Percentiles rank a stretch among this genome's conserved stretches.
These are phyloP conservation scores for Ips typographus DNA, from an alignment of 1,140 invertebrate species.

Conservation along the genomic window DNA sequence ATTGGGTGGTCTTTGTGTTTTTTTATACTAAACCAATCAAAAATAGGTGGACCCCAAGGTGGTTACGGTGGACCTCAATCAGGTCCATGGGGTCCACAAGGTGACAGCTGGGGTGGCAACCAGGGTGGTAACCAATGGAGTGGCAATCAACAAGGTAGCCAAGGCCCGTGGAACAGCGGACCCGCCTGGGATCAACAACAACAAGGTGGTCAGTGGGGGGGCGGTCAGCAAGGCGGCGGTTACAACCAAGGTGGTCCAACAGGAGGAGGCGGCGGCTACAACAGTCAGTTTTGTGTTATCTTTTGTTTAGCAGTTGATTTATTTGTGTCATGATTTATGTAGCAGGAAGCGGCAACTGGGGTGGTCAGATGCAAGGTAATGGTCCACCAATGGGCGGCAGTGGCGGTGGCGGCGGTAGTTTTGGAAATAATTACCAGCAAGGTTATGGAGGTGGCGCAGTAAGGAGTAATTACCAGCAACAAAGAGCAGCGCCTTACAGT, in stretches of 20 bases:
- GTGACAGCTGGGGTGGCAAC: conserved; percentile 44
- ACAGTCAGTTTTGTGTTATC: conserved; percentile 13
- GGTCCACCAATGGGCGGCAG: conserved; percentile 55
- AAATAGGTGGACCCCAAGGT: conserved; percentile 18
- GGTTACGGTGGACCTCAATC: conserved; percentile 23
- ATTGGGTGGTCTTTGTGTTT: not conserved
- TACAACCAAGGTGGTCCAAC: conserved; percentile 5
- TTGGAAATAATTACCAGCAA: conserved; percentile 75
- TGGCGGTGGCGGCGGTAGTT: conserved; percentile 60
- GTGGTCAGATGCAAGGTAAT: conserved; percentile 57
- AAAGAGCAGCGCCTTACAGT: conserved; percentile 67
- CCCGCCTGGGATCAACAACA: conserved; percentile 53
- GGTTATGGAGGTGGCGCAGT: conserved; percentile 68
- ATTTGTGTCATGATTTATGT: not conserved
- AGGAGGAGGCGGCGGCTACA: conserved; percentile 4
- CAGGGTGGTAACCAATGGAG: conserved; percentile 47
- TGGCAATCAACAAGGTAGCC: conserved; percentile 20
- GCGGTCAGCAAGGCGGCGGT: conserved; percentile 7
- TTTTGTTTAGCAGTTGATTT: not conserved
- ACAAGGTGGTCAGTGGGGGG: conserved; percentile 37
- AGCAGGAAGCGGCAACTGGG: conserved; percentile 39
- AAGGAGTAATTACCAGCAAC: conserved; percentile 64
- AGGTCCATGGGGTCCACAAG: conserved; percentile 22
- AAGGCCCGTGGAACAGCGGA: conserved; percentile 35
- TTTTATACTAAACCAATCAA: too few species aligned